Percentiles rank a stretch among this genome's conserved stretches.
These are phyloP conservation scores for Tenthredo scrophulariae DNA, from an alignment of 2,888 invertebrate genomes.

Conservation along the genomic window DNA sequence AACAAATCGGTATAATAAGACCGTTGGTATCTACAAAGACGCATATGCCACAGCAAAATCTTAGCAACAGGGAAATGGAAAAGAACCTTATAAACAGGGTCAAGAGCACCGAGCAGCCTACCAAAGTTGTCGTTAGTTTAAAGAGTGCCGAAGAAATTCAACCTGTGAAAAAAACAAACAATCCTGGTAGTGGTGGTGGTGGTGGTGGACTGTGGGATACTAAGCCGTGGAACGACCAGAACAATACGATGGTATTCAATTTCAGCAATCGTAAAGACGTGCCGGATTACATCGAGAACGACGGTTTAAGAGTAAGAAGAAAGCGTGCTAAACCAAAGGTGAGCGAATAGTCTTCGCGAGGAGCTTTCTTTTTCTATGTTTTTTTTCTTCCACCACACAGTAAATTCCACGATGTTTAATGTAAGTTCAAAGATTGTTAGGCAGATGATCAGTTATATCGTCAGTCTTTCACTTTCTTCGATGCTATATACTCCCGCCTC, in stretches of 20 bases:
- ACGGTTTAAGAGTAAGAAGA: constrained; percentile 87
- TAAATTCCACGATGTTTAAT: neutral
- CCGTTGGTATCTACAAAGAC: constrained; percentile 78
- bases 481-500: constrained; percentile 47
- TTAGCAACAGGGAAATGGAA: constrained; percentile 84
- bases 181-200: constrained; percentile 66
- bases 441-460: neutral
- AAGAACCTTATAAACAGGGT: constrained; percentile 85
- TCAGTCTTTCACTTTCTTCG: constrained; percentile 58
- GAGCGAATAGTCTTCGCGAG: constrained; percentile 70
- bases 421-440: neutral
- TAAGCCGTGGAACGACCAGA: constrained; percentile 80
- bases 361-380: neutral
- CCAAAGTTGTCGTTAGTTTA: constrained; percentile 78
- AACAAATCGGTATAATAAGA: constrained; percentile 80
- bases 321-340: constrained; percentile 88
- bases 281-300: constrained; percentile 95
- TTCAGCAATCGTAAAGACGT: constrained; percentile 92
- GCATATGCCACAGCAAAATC: constrained; percentile 74
- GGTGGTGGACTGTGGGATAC: constrained; percentile 76
- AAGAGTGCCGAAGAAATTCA: constrained; percentile 76
- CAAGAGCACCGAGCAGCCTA: constrained; percentile 81
- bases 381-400: neutral
- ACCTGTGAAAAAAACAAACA: constrained; percentile 70
- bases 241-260: constrained; percentile 91